These are phyloP conservation scores for Tetraodon nigroviridis DNA, from an alignment of 2,113 vertebrate species.

Conservation along the genomic window DNA sequence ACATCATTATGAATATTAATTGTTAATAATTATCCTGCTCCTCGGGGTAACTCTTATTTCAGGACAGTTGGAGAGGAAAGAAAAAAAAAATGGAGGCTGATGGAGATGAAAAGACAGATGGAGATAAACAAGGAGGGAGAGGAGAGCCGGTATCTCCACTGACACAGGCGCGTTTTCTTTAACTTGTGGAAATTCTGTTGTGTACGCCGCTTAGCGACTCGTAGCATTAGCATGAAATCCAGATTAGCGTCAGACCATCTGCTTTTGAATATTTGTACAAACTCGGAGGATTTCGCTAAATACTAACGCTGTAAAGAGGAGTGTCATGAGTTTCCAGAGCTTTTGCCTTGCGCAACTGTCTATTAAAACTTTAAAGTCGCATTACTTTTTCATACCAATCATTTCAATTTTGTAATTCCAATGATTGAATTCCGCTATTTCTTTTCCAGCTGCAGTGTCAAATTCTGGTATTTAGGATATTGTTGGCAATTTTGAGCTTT, in stretches of 20 bases:
- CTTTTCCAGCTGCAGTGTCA: too few relatives aligned
- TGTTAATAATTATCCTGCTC: conserved; percentile 75
- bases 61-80: conserved; percentile 59
- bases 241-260: conserved; percentile 72
- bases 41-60: conserved; percentile 66
- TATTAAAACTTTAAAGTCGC: conserved; percentile 15
- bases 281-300: conserved; percentile 65
- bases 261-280: conserved; percentile 60
- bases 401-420: conserved; percentile 12
- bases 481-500: not conserved
- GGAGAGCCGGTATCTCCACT: conserved; percentile 32
- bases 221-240: conserved; percentile 59
- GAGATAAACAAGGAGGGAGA: conserved; percentile 17
- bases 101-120: conserved; percentile 7
- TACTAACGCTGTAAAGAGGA: conserved; percentile 38
- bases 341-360: conserved; percentile 27
- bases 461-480: not conserved
- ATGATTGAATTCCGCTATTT: not conserved
- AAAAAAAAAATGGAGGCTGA: conserved; percentile 20
- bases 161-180: conserved; percentile 40
- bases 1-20: conserved; percentile 78
- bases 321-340: conserved; percentile 15
- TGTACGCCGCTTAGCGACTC: conserved; percentile 42
- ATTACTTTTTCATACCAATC: conserved; percentile 5
- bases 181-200: conserved; percentile 56